These are phyloP conservation scores for Sitophilus oryzae DNA, from an alignment of 1,140 invertebrate species.

Conservation along the genomic window DNA sequence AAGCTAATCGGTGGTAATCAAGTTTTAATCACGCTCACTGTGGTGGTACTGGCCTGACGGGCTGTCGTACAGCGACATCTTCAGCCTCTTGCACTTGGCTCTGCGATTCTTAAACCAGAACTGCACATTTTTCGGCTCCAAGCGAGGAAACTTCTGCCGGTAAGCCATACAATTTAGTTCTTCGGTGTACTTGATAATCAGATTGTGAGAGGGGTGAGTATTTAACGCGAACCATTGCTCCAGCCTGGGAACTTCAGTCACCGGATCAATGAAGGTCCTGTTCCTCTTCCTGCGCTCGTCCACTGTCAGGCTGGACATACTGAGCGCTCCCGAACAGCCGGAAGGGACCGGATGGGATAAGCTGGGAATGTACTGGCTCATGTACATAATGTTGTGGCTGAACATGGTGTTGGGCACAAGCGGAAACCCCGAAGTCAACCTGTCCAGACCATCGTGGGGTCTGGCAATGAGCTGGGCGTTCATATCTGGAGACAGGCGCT, in stretches of 20 bases:
- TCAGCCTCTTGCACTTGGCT: conserved; percentile 91
- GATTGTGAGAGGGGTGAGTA: conserved; percentile 93
- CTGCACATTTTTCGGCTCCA: conserved; percentile 97
- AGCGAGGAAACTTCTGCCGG: conserved; percentile 89
- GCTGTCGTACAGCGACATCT: conserved; percentile 74
- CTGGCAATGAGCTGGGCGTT: conserved; percentile 37
- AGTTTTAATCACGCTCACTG: conserved; percentile 33
- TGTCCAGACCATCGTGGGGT: conserved; percentile 43
- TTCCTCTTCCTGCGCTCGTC: conserved; percentile 89
- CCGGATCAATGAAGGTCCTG: conserved; percentile 97
- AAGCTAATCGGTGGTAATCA: not conserved
- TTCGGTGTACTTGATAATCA: conserved; percentile 95
- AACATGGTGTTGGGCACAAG: conserved; percentile 80
- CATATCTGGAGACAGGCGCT: conserved; percentile 39
- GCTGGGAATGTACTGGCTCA: conserved; percentile 77
- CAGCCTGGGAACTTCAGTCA: conserved; percentile 92
- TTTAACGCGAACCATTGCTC: conserved; percentile 97
- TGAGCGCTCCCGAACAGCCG: conserved; percentile 53
- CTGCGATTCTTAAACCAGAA: conserved; percentile 95
- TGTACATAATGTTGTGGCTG: conserved; percentile 80
- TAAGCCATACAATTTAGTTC: conserved; percentile 92
- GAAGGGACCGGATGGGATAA: conserved; percentile 48
- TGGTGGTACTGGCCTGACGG: conserved; percentile 39
- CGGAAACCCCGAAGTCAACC: conserved; percentile 59
- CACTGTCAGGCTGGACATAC: conserved; percentile 55